phyloP scores from a whole-genome alignment of 2,888 invertebrate genomes.

The Tuta absoluta region DNA sequence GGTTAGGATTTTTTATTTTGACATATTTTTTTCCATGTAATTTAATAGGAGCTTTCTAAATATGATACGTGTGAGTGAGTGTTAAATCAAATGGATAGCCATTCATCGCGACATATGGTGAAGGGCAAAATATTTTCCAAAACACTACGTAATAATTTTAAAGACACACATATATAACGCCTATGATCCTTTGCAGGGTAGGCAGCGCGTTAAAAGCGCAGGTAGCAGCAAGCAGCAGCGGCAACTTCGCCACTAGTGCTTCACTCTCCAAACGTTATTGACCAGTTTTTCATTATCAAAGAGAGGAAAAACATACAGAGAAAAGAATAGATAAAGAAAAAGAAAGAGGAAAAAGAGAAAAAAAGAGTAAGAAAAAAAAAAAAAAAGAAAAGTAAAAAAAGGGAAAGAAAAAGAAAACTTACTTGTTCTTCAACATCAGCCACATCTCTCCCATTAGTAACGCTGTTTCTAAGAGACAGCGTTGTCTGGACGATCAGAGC shows the following conservation, averaged over 20 bases:
- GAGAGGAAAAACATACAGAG: no score
- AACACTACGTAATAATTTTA: neutral
- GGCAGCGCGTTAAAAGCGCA: no score
- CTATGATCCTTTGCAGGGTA: no score
- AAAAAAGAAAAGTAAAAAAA: neutral
- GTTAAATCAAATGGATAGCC: neutral
- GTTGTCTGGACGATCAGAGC: slow-evolving; percentile 93
- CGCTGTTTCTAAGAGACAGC: slow-evolving; percentile 87
- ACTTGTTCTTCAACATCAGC: slow-evolving; percentile 93
- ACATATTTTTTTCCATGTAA: neutral
- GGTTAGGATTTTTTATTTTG: neutral
- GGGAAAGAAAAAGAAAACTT: slow-evolving; percentile 28
- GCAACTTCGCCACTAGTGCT: no score
- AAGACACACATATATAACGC: no score
- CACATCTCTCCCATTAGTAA: slow-evolving; percentile 89
- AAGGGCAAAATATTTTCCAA: neutral
- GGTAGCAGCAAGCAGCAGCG: no score
- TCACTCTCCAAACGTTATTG: no score
- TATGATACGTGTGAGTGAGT: neutral
- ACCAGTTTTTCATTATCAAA: no score
- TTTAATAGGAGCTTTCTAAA: neutral
- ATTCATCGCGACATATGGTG: neutral
- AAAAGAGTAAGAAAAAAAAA: no score
- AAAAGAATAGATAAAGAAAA: no score
- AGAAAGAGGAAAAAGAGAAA: no score